Base-by-base conservation (phyloP, 2,113 vertebrate species). In the Tetrax tetrax region DNA sequence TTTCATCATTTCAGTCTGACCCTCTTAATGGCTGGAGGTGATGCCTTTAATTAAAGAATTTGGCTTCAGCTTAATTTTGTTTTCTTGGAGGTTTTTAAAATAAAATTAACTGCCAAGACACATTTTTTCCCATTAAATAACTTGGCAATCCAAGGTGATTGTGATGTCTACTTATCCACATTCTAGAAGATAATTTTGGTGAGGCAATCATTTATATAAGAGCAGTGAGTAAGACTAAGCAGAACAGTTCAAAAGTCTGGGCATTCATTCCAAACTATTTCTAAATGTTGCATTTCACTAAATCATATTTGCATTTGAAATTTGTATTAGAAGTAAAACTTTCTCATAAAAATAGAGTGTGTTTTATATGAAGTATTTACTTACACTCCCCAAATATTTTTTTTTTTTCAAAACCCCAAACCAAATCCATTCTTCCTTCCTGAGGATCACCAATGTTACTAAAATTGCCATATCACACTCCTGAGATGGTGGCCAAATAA, bases 81-180 rank as follows among this genome's bases (percentile, higher is more conserved):
- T 5, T n/a, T 77, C 72, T 78, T 41, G 17, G 59, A 64, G 19
- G 9, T 27, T 7, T 47, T 27, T 2, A 43, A 16, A 93, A 51
- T 41, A 71, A 50, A 65, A 77, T 28, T 48, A 94, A 72, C 64
- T 86, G 85, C 82, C 85, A 93, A 79, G 63, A 80, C 22, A 65
- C 29, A 18, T 87, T 75, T 84, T 95, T 66, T 82, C 27, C 50
- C 33, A 74, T 96, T 66, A 94, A 80, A 63, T 70, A 93, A 88
- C 33, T 75, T 96, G 90, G 82, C 82, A 96, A 50, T 43, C 60
- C 31, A 47, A 53, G 7, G n/a, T 78, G 68, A 86, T 9, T 94
- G 14, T 68, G 64, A 74, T 93, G 72, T 61, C 56, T 95, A 43
- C 19, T 91, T 61, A 87, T 29, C n/a, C 50, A 83, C 78, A 80